Conservation (phyloP, 2,113 vertebrate genomes). For the Lepus europaeus region DNA sequence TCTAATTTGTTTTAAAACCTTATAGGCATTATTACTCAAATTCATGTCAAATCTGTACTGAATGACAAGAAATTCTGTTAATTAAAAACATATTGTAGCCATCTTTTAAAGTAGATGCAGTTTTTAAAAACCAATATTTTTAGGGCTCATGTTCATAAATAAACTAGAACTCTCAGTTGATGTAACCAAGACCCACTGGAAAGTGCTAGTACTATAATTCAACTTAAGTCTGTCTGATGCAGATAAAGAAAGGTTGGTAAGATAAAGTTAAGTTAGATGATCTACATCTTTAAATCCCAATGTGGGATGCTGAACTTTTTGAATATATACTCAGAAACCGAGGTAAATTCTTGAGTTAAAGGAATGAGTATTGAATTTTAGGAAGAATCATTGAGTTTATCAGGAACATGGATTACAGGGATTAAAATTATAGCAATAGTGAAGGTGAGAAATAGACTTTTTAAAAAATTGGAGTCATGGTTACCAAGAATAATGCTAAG, state of each 20-base stretch:
- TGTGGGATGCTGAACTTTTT: neutral
- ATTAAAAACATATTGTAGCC: slow-evolving; percentile 18
- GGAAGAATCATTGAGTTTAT: slow-evolving; percentile 34
- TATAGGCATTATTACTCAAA: neutral
- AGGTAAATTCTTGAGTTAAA: slow-evolving; percentile 1
- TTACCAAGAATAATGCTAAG: slow-evolving; percentile 39
- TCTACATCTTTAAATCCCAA: neutral
- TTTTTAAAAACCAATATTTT: neutral
- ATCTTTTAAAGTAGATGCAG: neutral
- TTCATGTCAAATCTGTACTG: neutral
- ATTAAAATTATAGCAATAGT: slow-evolving; percentile 29
- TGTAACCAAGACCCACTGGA: neutral
- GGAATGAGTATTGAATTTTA: slow-evolving; percentile 40
- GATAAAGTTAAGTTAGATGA: neutral
- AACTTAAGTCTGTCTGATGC: neutral
- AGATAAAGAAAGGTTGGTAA: neutral
- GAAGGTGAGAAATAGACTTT: neutral
- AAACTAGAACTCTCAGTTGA: neutral
- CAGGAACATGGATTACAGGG: neutral
- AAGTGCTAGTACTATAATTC: neutral
- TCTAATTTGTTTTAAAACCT: slow-evolving; percentile 31
- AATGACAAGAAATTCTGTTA: neutral
- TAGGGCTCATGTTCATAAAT: neutral
- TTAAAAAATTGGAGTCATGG: neutral
- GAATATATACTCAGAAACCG: neutral